phyloP scores from a whole-genome alignment of 2,113 vertebrate genomes.

The Eretmochelys imbricata region DNA sequence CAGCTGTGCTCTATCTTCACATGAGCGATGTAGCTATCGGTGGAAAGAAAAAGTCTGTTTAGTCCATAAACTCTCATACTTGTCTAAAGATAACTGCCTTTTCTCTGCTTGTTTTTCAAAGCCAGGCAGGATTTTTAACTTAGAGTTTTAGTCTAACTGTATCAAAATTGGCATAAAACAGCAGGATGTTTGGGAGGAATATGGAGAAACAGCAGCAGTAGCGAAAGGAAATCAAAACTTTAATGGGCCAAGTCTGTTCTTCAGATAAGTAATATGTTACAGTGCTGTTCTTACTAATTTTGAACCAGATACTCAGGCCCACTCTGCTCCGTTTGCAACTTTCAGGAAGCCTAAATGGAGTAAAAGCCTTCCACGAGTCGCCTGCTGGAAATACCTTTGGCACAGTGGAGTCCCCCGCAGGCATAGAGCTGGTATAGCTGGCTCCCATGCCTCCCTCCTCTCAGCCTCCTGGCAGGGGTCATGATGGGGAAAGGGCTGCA shows the following conservation, averaged over 20 bases:
- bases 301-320: neutral
- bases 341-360: neutral
- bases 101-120: neutral
- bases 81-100: neutral
- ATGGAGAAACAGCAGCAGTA: neutral
- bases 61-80: neutral
- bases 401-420: neutral
- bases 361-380: neutral
- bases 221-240: neutral
- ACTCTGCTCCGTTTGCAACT: neutral
- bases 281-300: neutral
- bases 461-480: neutral
- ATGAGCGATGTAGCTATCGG: neutral
- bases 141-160: neutral
- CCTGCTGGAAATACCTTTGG: neutral
- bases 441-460: neutral
- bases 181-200: neutral
- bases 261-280: neutral
- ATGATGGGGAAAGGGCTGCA: neutral
- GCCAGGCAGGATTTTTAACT: neutral
- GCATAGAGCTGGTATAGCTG: neutral
- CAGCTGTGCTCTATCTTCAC: neutral
- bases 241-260: neutral
- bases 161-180: rapidly evolving
- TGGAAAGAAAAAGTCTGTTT: neutral